Evolutionary conservation across 2,797 vertebrate genomes (phyloP).

Genomic region (Sebastes hubbsi): DNA sequence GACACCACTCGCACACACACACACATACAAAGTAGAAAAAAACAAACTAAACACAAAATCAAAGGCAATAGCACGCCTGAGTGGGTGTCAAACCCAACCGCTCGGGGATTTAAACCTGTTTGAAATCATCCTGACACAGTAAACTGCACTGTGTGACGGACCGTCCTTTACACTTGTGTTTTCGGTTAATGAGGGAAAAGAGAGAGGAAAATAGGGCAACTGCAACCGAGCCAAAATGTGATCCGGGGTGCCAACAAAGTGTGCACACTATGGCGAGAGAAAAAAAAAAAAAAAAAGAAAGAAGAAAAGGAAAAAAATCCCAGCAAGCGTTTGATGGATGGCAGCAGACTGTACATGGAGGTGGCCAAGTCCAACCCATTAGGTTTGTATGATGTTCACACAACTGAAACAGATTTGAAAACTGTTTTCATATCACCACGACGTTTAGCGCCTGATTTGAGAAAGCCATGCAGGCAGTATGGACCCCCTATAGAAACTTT

Average conservation of each 20-base stretch:
- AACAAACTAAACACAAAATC: constrained; percentile 55
- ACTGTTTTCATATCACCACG: constrained; percentile 19
- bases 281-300: not conserved
- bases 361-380: constrained; percentile 42
- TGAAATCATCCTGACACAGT: constrained; percentile 60
- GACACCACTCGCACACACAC: constrained; percentile 42
- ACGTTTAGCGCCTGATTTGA: constrained; percentile 29
- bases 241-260: constrained; percentile 49
- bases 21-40: constrained; percentile 13
- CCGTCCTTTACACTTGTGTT: constrained; percentile 42
- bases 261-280: not conserved
- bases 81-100: constrained; percentile 57
- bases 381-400: constrained; percentile 31
- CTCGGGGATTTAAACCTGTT: constrained; percentile 59
- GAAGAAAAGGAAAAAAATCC: not conserved
- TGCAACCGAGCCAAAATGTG: constrained; percentile 42
- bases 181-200: constrained; percentile 57
- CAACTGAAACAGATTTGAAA: constrained; percentile 36
- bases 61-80: constrained; percentile 61
- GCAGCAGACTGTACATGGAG: constrained; percentile 27
- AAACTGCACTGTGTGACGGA: constrained; percentile 42
- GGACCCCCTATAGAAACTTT: constrained; percentile 20
- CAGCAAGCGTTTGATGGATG: constrained; percentile 49
- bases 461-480: constrained; percentile 6
- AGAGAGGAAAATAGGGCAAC: constrained; percentile 45